Percentiles rank a stretch among this genome's conserved stretches.
Evolutionary conservation across 92 coral and sea anemone genomes (phyloP).

Genomic region (Parazoanthus atlanticus): DNA sequence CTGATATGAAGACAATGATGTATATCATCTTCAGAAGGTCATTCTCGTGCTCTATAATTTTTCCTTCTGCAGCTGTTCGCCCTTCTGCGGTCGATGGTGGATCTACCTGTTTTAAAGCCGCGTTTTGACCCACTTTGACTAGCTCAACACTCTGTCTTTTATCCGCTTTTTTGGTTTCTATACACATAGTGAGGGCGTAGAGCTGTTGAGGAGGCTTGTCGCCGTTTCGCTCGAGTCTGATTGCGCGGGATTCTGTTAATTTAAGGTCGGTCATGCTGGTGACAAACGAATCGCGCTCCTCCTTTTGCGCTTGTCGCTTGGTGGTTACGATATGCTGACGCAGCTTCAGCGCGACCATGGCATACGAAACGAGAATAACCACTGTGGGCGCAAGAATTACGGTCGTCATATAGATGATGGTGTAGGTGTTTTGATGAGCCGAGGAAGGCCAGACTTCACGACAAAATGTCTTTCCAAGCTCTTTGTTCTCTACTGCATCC

Average conservation of each 20-base stretch:
- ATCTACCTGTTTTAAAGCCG: neutral
- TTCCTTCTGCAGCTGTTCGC: neutral
- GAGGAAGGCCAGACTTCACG: conserved; percentile 12
- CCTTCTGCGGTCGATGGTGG: neutral
- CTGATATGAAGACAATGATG: conserved; percentile 35
- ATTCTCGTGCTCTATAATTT: conserved; percentile 21
- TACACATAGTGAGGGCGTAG: neutral
- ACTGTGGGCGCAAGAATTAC: conserved; percentile 36
- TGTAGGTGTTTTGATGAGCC: conserved; percentile 2
- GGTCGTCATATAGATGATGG: conserved; percentile 17
- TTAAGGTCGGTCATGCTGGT: conserved; percentile 36
- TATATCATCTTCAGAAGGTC: conserved; percentile 42
- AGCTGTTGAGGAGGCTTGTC: conserved; percentile 8
- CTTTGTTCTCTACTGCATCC: neutral
- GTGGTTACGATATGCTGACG: conserved; percentile 17
- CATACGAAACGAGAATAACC: conserved; percentile 3
- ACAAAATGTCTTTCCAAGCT: neutral
- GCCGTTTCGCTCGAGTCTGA: conserved; percentile 3
- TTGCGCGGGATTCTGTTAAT: conserved; percentile 10
- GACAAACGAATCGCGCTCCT: conserved; percentile 21
- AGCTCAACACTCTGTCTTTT: neutral
- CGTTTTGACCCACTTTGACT: neutral
- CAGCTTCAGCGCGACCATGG: conserved; percentile 16
- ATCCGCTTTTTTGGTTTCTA: neutral
- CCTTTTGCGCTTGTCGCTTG: neutral